Evolutionary conservation across 37 sponge, comb jelly and placozoan genomes (phyloP).

Genomic region (Crambe crambe): DNA sequence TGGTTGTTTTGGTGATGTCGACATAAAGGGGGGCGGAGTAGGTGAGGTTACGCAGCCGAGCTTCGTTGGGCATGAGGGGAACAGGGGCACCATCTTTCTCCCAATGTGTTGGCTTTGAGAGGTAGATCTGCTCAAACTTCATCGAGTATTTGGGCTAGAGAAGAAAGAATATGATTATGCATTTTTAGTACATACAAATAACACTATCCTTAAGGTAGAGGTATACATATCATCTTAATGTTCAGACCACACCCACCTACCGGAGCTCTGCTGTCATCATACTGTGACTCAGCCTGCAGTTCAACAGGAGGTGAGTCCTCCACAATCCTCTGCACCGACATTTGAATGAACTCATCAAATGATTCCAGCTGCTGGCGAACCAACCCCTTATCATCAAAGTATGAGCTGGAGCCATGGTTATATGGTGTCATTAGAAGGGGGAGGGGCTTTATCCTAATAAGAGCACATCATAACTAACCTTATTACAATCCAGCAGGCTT

Average conservation of each 20-base stretch:
- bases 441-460: background rate
- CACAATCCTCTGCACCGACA: constrained; percentile 99
- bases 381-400: constrained; percentile 99
- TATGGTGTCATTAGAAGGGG: background rate
- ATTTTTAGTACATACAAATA: background rate
- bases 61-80: constrained; percentile 98
- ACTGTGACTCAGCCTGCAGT: constrained; percentile 92
- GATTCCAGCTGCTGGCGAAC: constrained; percentile 99
- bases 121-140: constrained; percentile 99
- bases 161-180: background rate
- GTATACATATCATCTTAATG: no score
- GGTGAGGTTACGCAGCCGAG: constrained; percentile 96
- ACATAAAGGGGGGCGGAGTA: constrained; percentile 97
- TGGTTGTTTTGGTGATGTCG: constrained; percentile 94
- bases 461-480: constrained; percentile 30
- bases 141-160: constrained; percentile 87
- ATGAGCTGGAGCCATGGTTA: constrained; percentile 59
- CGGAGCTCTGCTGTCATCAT: constrained; percentile 70
- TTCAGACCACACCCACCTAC: constrained; percentile 27
- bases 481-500: constrained; percentile 99
- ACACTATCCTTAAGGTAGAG: constrained; percentile 1
- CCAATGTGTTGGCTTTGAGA: constrained; percentile 98
- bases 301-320: constrained; percentile 96
- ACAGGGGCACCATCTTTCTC: constrained; percentile 97
- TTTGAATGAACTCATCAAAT: constrained; percentile 99